phyloP scores from a whole-genome alignment of 2,113 vertebrate genomes.

The Maccullochella peelii region DNA sequence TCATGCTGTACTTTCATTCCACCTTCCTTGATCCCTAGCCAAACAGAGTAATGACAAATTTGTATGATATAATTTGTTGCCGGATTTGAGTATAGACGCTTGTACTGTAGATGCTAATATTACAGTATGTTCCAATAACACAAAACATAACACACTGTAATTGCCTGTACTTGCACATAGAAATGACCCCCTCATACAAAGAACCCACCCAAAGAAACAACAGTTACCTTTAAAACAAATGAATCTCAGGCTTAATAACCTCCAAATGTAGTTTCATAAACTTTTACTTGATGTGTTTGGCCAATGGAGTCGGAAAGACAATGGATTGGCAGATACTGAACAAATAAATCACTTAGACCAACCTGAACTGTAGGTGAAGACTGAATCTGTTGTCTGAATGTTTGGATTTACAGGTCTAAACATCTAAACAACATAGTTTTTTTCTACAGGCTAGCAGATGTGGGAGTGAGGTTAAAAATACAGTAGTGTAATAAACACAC shows the following conservation, averaged over 20 bases:
- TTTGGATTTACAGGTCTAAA: slow-evolving; percentile 7
- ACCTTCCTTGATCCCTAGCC: slow-evolving; percentile 7
- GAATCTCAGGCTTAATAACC: slow-evolving; percentile 7
- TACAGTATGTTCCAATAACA: background rate
- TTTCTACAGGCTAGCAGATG: background rate
- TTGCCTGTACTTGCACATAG: too few species aligned
- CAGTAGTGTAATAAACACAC: background rate
- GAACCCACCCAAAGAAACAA: background rate
- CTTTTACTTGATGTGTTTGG: slow-evolving; percentile 23
- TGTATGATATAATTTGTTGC: background rate
- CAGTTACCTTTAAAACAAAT: background rate
- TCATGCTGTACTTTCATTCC: slow-evolving; percentile 12
- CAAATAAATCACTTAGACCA: slow-evolving; percentile 13
- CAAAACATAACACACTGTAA: too few species aligned
- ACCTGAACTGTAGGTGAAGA: slow-evolving; percentile 11
- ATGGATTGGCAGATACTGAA: slow-evolving; percentile 5
- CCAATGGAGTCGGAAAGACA: slow-evolving; percentile 15
- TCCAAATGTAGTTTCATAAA: slow-evolving; percentile 6
- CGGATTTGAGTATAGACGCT: background rate
- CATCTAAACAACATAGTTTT: slow-evolving; percentile 9
- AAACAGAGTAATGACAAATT: background rate
- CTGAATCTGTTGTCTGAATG: slow-evolving; percentile 6
- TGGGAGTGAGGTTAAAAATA: background rate
- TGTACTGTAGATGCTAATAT: background rate
- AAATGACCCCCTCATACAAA: background rate